These are phyloP conservation scores for Macquaria australasica DNA, from an alignment of 2,113 vertebrate species.

Conservation along the genomic window DNA sequence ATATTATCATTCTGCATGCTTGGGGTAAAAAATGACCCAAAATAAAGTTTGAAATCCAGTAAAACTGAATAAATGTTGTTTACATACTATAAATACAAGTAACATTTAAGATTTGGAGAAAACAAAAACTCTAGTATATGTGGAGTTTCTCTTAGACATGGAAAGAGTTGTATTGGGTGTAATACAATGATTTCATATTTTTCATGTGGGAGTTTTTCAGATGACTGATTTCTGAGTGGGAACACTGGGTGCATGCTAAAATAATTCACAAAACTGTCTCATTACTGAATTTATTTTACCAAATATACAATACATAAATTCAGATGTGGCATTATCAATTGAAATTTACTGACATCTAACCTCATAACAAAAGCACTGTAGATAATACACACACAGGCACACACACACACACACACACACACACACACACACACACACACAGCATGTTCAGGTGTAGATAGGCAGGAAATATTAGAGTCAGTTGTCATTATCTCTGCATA, in stretches of 20 bases:
- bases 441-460: conserved; percentile 5
- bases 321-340: not conserved
- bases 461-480: not conserved
- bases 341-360: conserved; percentile 5
- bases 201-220: not conserved
- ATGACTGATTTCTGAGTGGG: not conserved
- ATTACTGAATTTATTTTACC: not conserved
- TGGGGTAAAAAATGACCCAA: conserved; percentile 25
- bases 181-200: not conserved
- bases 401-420: no score
- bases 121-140: not conserved
- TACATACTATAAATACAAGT: not conserved
- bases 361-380: not conserved
- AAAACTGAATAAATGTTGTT: conserved; percentile 20
- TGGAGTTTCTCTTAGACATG: not conserved
- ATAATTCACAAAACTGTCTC: not conserved
- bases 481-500: conserved; percentile 25
- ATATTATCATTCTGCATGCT: conserved; percentile 22
- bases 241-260: not conserved
- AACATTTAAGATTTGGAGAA: not conserved
- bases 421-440: not conserved
- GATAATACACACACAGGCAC: not conserved
- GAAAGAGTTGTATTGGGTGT: not conserved
- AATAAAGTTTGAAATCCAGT: conserved; percentile 26
- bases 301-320: not conserved